phyloP scores from a whole-genome alignment of 92 coral and sea anemone genomes.

The Muricea muricata region DNA sequence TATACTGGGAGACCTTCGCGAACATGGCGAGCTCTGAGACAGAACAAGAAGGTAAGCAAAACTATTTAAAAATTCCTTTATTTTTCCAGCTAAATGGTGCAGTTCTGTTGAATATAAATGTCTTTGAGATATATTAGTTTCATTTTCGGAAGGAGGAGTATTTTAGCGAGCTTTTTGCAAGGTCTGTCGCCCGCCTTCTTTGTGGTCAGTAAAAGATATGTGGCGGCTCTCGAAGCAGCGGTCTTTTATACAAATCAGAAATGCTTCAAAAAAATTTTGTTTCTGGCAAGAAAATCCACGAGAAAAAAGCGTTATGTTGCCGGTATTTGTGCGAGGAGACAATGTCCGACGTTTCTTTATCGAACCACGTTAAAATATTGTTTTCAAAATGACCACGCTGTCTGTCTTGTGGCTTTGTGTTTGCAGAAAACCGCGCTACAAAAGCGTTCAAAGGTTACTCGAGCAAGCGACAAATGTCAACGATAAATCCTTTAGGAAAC shows the following conservation, averaged over 20 bases:
- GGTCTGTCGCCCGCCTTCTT: constrained; percentile 50
- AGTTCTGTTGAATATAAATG: background rate
- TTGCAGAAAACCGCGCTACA: background rate
- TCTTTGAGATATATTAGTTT: background rate
- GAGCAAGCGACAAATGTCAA: too few relatives aligned
- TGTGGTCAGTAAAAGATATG: constrained; percentile 50
- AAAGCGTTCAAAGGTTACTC: background rate
- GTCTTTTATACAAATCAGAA: constrained; percentile 12
- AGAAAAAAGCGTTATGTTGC: background rate
- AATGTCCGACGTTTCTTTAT: background rate
- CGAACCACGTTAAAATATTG: background rate
- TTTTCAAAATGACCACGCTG: background rate
- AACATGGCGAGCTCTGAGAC: constrained; percentile 81
- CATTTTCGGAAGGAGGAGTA: background rate
- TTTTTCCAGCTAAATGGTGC: background rate
- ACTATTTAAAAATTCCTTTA: background rate
- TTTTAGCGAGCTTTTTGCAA: background rate
- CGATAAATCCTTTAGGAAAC: too few relatives aligned
- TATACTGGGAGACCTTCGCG: constrained; percentile 30
- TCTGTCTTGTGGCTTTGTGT: background rate
- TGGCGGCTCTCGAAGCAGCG: constrained; percentile 59
- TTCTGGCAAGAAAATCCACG: background rate
- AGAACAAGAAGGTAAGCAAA: constrained; percentile 73
- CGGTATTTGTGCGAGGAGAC: background rate
- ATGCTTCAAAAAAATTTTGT: background rate